Evolutionary conservation across 2,888 invertebrate species (phyloP).

Genomic region (Nomada ferruginata): DNA sequence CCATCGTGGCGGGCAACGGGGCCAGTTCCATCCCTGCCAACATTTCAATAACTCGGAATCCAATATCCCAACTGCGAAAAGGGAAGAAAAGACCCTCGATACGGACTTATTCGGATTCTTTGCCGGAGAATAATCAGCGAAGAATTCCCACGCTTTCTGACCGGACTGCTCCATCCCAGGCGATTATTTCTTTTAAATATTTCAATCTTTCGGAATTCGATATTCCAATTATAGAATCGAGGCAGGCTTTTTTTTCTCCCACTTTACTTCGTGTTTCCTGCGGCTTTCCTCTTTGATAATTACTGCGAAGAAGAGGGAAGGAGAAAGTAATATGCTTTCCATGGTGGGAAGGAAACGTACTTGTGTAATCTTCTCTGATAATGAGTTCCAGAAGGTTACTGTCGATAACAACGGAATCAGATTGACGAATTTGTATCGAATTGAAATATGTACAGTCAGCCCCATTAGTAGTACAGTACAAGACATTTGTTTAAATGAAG

Average conservation of each 20-base stretch:
- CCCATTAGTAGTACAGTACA: no score
- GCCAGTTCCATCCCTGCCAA: conserved; percentile 12
- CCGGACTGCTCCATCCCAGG: conserved; percentile 3
- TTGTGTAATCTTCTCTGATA: not conserved
- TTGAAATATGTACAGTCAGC: no score
- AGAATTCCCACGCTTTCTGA: conserved; percentile 48
- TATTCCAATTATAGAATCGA: conserved; percentile 42
- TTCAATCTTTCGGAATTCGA: conserved; percentile 51
- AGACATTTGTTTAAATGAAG: no score
- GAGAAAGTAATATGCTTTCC: not conserved
- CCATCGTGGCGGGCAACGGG: conserved; percentile 16
- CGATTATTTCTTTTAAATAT: conserved; percentile 59
- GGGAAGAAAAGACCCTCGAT: conserved; percentile 49
- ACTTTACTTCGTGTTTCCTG: no score
- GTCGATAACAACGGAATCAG: not conserved
- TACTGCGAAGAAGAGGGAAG: not conserved
- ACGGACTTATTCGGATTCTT: conserved; percentile 54
- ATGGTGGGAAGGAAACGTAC: not conserved
- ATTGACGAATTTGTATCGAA: not conserved
- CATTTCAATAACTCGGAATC: conserved; percentile 58
- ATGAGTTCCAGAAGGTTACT: not conserved
- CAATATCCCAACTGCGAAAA: conserved; percentile 48
- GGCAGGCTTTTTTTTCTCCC: not conserved
- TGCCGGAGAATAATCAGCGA: conserved; percentile 49
- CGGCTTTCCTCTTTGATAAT: not conserved